phyloP scores from a whole-genome alignment of 2,888 invertebrate genomes.

The Chalcis sispes region DNA sequence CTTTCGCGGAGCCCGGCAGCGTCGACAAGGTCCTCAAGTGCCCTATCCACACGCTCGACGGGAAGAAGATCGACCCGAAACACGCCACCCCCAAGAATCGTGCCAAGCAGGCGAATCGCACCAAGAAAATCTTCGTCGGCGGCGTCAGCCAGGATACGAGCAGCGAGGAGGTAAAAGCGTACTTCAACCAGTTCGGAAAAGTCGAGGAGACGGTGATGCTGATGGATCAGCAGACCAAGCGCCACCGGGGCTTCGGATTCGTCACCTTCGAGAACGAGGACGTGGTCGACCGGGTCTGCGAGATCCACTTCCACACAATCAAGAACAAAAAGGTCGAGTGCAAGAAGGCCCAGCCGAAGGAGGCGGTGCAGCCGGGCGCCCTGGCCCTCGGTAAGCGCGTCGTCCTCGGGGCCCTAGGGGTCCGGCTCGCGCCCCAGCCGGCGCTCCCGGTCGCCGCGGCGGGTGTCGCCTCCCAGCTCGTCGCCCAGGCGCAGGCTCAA shows the following conservation, averaged over 20 bases:
- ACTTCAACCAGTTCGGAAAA: slow-evolving; percentile 92
- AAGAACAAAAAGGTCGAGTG: slow-evolving; percentile 95
- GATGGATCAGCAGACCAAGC: slow-evolving; percentile 95
- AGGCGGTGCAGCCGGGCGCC: slow-evolving; percentile 87
- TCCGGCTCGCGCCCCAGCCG: slow-evolving; percentile 81
- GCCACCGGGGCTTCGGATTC: slow-evolving; percentile 93
- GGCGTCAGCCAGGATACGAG: slow-evolving; percentile 95
- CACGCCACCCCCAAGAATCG: slow-evolving; percentile 95
- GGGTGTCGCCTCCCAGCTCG: slow-evolving; percentile 75
- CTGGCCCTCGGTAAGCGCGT: slow-evolving; percentile 83
- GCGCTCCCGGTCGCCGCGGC: slow-evolving; percentile 79
- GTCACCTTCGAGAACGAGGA: slow-evolving; percentile 95
- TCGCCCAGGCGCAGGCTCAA: slow-evolving; percentile 76
- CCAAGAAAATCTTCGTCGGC: slow-evolving; percentile 95
- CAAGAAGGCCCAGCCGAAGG: slow-evolving; percentile 94
- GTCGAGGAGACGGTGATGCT: slow-evolving; percentile 95
- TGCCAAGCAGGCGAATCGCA: slow-evolving; percentile 89
- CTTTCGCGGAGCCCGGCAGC: slow-evolving; percentile 92
- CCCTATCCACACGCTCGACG: slow-evolving; percentile 93
- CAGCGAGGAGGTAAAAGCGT: slow-evolving; percentile 92
- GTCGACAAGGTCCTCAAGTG: slow-evolving; percentile 94
- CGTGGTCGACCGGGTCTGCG: slow-evolving; percentile 94
- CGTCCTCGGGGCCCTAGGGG: slow-evolving; percentile 82
- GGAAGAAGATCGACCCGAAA: slow-evolving; percentile 95
- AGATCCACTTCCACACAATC: slow-evolving; percentile 94